Base-by-base conservation (phyloP, 2,113 vertebrate species). In the Halichoerus grypus region DNA sequence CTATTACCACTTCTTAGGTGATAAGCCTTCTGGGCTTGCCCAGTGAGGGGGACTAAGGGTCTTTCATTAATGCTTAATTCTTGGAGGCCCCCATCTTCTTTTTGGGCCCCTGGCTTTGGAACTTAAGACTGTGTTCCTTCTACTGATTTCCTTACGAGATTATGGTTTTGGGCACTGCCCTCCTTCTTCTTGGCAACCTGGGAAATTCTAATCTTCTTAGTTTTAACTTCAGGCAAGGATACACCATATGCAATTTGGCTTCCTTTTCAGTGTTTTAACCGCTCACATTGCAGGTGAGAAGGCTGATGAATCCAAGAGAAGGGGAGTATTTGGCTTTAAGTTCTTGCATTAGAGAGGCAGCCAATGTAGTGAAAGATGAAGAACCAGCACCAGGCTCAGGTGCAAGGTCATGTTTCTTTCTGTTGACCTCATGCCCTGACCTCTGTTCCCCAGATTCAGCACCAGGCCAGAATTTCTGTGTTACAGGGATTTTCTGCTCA, bases 121-220 rank as follows among this genome's bases (percentile, higher is more conserved):
- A 82, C 13, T 79, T 51, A 59, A 11, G 28, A 12, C 71, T 93
- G 28, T 57, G 65, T 33, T 59, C 24, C 55, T 28, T 83, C 13
- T 57, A 28, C 46, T 16, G 63, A 85, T 92, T 95, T 96, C 63
- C 49, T 9, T 67, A 24, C 10, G n/a, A 63, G 53, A 65, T 61
- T 67, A 39, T 96, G 53, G 42, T 77, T 39, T 86, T 71, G 94
- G 92, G 88, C 96, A 57, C 39, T 28, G 46, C 39, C 49, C 36
- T 87, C 15, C 42, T 94, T 93, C 92, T 80, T 92, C 72, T 89
- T 90, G 92, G 92, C n/a, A 36, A 65, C 59, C 26, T 42, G n/a
- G 36, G 51, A 59, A 31, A 18, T 81, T 53, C 28, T 87, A 82
- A 91, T 71, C 81, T 51, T 84, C 76, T 87, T 65, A 26, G 39